Percentiles rank a stretch among this genome's conserved stretches.
Evolutionary conservation across 2,797 vertebrate species (phyloP).

Genomic region (Margarornis squamiger): DNA sequence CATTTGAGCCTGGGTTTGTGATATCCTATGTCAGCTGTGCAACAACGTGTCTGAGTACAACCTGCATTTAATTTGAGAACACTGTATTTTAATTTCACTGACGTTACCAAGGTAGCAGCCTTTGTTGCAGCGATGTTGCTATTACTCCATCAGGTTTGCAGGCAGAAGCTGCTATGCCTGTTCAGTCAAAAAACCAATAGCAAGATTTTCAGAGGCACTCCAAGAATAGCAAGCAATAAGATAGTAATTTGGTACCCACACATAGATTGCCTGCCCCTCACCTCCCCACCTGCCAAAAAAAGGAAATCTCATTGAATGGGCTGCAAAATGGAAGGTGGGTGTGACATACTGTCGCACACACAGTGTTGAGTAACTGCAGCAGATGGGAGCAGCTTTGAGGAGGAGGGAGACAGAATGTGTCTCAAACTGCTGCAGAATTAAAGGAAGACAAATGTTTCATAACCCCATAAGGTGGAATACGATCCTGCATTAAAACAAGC

Average conservation of each 20-base stretch:
- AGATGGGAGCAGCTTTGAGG: constrained; percentile 48
- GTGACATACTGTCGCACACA: constrained; percentile 25
- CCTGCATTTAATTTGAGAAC: neutral
- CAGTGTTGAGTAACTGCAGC: constrained; percentile 18
- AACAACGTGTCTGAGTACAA: neutral
- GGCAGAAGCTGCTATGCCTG: neutral
- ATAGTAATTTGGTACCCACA: constrained; percentile 26
- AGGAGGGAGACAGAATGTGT: constrained; percentile 39
- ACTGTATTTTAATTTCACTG: neutral
- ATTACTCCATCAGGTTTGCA: neutral
- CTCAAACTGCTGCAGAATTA: constrained; percentile 36
- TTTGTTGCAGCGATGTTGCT: neutral
- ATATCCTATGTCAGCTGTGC: neutral
- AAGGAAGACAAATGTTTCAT: constrained; percentile 18
- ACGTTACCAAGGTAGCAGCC: neutral
- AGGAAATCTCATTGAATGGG: neutral
- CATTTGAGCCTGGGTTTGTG: neutral
- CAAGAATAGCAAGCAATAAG: neutral
- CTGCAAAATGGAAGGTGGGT: constrained; percentile 47
- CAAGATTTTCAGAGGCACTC: constrained; percentile 24
- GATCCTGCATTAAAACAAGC: neutral
- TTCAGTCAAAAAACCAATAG: neutral
- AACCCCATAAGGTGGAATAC: neutral
- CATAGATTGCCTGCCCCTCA: neutral
- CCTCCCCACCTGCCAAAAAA: neutral